phyloP scores from a whole-genome alignment of 2,113 vertebrate species.

The Pygoscelis antarcticus region DNA sequence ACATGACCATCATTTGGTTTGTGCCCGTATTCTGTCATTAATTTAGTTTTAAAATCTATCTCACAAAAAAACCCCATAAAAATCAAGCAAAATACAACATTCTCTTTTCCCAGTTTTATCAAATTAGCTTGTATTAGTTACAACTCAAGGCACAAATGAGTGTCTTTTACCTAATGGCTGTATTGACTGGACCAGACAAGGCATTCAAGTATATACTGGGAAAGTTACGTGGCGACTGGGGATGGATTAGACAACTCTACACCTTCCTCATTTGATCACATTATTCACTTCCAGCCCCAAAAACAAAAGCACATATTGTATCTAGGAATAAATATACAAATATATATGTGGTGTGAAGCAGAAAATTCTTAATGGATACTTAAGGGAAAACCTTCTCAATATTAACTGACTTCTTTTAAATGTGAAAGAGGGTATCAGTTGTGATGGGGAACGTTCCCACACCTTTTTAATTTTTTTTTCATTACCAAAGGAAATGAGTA shows the following conservation, averaged over 20 bases:
- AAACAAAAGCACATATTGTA: neutral
- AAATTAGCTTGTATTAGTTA: neutral
- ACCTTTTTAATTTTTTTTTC: neutral
- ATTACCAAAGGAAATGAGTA: neutral
- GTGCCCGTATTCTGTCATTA: neutral
- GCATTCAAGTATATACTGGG: neutral
- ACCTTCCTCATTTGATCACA: neutral
- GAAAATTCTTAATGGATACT: neutral
- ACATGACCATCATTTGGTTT: neutral
- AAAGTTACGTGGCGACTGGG: neutral
- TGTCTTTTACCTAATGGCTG: neutral
- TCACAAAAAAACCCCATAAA: neutral
- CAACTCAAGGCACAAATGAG: neutral
- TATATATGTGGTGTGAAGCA: neutral
- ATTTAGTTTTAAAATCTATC: neutral
- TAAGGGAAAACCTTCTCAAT: neutral
- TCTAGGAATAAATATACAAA: neutral
- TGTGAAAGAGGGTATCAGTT: neutral
- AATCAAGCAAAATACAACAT: neutral
- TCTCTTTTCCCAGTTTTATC: neutral
- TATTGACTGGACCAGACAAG: neutral
- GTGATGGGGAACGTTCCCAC: neutral
- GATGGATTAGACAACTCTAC: neutral
- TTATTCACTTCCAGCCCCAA: neutral
- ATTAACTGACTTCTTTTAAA: neutral